A percentile compares a stretch with the other conserved stretches of the same genome.
Conservation (phyloP, 2,113 vertebrate species). For the Chinchilla lanigera region DNA sequence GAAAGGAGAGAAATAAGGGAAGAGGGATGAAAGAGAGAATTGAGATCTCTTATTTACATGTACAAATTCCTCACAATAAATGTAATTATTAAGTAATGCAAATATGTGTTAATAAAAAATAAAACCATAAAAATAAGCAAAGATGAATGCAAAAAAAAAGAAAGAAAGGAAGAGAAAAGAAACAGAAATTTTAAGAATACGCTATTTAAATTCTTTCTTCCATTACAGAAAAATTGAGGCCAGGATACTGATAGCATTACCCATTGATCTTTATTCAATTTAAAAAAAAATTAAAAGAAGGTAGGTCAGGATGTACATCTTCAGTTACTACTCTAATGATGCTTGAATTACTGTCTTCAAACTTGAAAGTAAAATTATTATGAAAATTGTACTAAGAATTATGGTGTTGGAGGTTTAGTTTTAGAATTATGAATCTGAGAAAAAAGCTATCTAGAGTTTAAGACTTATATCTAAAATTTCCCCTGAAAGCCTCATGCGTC, state of each 20-base stretch:
- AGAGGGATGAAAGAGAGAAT: background rate
- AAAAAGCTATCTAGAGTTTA: background rate
- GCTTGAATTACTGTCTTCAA: slow-evolving; percentile 9
- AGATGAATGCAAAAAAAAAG: background rate
- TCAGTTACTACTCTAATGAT: background rate
- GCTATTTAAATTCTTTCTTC: background rate
- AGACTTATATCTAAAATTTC: background rate
- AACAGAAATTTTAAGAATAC: background rate
- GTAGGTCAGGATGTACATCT: slow-evolving; percentile 8
- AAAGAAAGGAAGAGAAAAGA: background rate
- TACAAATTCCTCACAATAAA: background rate
- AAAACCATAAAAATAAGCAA: background rate
- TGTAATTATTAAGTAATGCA: background rate
- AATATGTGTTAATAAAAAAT: background rate
- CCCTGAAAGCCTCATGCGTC: background rate
- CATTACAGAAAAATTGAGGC: background rate
- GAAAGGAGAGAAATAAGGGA: background rate
- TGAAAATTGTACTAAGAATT: background rate
- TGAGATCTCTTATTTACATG: background rate
- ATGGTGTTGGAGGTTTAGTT: background rate
- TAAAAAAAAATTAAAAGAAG: background rate
- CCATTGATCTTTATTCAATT: background rate
- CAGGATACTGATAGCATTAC: background rate
- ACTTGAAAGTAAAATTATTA: slow-evolving; percentile 1
- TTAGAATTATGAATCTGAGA: background rate